Conservation (phyloP, 2,113 vertebrate genomes). For the Abramis brama region DNA sequence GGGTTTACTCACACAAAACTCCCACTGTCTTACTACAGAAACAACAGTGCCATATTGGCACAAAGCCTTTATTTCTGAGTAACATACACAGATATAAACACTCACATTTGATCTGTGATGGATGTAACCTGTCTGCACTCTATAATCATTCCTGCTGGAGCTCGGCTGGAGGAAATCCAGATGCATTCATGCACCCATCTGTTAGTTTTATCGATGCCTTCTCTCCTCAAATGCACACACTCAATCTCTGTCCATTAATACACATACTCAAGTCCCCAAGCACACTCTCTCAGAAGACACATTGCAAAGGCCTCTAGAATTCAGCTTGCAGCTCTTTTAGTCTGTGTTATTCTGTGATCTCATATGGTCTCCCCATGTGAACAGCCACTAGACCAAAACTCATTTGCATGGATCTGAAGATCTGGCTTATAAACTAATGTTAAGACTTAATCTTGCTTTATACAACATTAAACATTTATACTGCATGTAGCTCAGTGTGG, state of each 20-base stretch:
- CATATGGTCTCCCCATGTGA: background rate
- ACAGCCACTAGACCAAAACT: background rate
- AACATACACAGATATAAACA: constrained; percentile 31
- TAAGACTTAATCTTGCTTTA: background rate
- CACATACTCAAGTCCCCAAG: background rate
- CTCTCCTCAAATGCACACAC: constrained; percentile 37
- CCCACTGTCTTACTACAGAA: constrained; percentile 27
- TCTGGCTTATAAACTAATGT: background rate
- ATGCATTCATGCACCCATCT: constrained; percentile 42
- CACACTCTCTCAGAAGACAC: constrained; percentile 26
- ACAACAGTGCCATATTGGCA: constrained; percentile 32
- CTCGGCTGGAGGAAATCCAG: constrained; percentile 32
- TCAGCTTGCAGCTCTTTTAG: background rate
- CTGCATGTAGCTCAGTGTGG: background rate
- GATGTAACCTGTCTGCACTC: constrained; percentile 39
- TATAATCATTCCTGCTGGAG: constrained; percentile 46
- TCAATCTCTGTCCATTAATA: constrained; percentile 16
- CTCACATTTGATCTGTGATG: constrained; percentile 36
- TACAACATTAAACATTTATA: background rate
- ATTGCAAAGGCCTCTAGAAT: background rate
- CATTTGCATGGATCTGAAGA: background rate
- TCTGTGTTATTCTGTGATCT: constrained; percentile 7
- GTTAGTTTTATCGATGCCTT: constrained; percentile 44
- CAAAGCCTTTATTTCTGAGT: constrained; percentile 16
- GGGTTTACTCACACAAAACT: constrained; percentile 34